These are phyloP conservation scores for Galaxea fascicularis DNA, from an alignment of 92 coral and sea anemone genomes.

Conservation along the genomic window DNA sequence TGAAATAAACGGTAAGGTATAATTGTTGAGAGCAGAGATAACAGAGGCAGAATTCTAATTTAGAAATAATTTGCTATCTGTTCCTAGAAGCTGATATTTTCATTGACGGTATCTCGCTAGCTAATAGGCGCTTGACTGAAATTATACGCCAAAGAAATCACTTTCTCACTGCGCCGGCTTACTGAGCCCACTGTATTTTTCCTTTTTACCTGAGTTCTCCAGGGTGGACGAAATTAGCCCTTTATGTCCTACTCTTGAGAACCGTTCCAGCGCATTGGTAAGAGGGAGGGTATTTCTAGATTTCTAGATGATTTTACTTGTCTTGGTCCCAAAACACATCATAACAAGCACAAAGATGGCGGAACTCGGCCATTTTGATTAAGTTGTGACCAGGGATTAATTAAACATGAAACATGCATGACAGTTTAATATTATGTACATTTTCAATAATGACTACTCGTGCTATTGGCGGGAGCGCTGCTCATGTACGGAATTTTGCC, in stretches of 20 bases:
- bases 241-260: background rate
- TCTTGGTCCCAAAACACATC: conserved; percentile 19
- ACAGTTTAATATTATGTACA: conserved; percentile 73
- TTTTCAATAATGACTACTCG: conserved; percentile 49
- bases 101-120: conserved; percentile 18
- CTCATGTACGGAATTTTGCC: conserved; percentile 45
- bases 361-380: conserved; percentile 67
- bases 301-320: background rate
- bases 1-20: conserved; percentile 49
- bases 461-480: conserved; percentile 35
- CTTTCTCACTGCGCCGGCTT: conserved; percentile 1
- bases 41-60: conserved; percentile 26
- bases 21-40: conserved; percentile 7
- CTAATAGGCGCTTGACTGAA: conserved; percentile 6
- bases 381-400: conserved; percentile 69
- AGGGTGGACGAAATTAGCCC: background rate
- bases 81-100: conserved; percentile 41
- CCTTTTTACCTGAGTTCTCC: background rate
- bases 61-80: conserved; percentile 28
- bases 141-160: conserved; percentile 5
- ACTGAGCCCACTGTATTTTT: background rate
- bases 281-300: background rate
- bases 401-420: conserved; percentile 74
- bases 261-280: background rate
- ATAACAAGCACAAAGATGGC: conserved; percentile 47